Evolutionary conservation across 2,888 invertebrate species (phyloP).

Genomic region (Aplocera efformata): DNA sequence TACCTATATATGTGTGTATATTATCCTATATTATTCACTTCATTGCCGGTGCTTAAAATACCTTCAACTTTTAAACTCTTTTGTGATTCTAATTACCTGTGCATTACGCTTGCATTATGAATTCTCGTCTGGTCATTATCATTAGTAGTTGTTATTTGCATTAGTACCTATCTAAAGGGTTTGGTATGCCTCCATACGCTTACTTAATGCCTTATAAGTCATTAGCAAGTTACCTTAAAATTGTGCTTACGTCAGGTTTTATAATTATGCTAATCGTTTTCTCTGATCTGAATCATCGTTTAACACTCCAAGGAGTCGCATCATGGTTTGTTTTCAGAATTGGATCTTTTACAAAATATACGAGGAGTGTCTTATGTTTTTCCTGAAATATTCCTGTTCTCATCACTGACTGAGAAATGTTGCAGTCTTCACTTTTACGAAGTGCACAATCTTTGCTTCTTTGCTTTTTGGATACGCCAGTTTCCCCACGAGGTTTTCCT

Average conservation of each 20-base stretch:
- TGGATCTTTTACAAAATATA: too few relatives aligned
- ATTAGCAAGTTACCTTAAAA: constrained; percentile 6
- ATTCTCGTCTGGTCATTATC: constrained; percentile 7
- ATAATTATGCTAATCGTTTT: constrained; percentile 9
- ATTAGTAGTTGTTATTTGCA: constrained; percentile 10
- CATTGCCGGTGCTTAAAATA: constrained; percentile 14
- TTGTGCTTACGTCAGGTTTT: constrained; percentile 4
- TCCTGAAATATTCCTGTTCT: too few relatives aligned
- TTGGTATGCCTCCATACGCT: too few relatives aligned
- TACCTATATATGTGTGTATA: too few relatives aligned
- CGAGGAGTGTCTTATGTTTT: too few relatives aligned
- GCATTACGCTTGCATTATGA: too few relatives aligned
- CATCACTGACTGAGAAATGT: too few relatives aligned
- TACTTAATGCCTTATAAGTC: not conserved
- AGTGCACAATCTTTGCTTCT: too few relatives aligned
- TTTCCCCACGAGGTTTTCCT: too few relatives aligned
- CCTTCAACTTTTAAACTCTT: constrained; percentile 20
- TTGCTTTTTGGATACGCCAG: too few relatives aligned
- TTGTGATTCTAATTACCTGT: constrained; percentile 14
- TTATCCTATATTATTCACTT: constrained; percentile 27
- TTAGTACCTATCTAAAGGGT: too few relatives aligned
- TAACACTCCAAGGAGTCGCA: not conserved
- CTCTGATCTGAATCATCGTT: constrained; percentile 6
- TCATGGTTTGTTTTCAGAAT: not conserved
- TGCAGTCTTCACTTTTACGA: too few relatives aligned